Evolutionary conservation across 1,140 invertebrate species (phyloP), one percentile per base, ranked within the genome.

Genomic region (Gonatopus flavifemur): DNA sequence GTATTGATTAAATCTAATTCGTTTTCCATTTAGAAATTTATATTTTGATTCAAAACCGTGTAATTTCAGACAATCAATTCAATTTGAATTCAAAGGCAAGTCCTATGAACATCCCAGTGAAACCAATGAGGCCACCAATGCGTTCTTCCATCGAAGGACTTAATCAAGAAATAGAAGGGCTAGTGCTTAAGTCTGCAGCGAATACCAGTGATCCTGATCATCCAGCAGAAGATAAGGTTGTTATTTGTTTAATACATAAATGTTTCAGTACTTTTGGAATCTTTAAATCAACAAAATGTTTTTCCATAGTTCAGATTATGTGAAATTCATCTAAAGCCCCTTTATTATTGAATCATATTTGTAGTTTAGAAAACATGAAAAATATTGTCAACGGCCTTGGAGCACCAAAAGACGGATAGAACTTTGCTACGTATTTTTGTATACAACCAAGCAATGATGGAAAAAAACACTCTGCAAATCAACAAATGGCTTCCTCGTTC

Each of bases 81-180:
- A 70, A 59, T 62, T 69, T 75, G 65, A 76, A 69, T 70, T 69
- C 72, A 69, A 81, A 82, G 68, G 77, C 80, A 64, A 82, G 80
- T 69, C 82, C 82, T 38, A 81, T 83, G 62, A 80, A 77, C 57
- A 81, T 82, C 52, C 80, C 80, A 45, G 65, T 80, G 41, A 84
- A 83, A 60, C 81, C 83, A 48, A 74, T 84, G 60, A 76, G 76
- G 66, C 78, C 85, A 62, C 84, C 87, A 45, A 88, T 91, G 77
- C 80, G 89, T 45, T 91, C 86, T 57, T 92, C 90, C 38, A 88
- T 91, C 16, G 90, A 93, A 76, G 89, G 89, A 28, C 80, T 92
- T 2, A 93, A 91, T 76, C 88, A 90, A 69, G 88, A 91, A 75
- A 90, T 91, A 49, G 88, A 91, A 74, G 81, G 83, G 64, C 79